phyloP scores from a whole-genome alignment of 2,113 vertebrate genomes.

The Microtus oregoni region DNA sequence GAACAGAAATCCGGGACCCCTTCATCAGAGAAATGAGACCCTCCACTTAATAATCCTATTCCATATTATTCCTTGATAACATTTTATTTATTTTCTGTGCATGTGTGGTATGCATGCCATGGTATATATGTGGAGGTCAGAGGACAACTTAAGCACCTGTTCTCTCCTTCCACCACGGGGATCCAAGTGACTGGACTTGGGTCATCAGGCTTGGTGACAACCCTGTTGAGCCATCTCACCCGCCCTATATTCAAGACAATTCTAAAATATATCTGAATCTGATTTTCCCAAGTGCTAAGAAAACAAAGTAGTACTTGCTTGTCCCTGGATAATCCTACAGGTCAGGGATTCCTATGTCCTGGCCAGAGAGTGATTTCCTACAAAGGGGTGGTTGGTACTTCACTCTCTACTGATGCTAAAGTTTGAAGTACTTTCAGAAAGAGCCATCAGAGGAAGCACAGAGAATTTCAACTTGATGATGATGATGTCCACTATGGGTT shows the following conservation, averaged over 20 bases:
- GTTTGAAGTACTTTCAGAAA: slow-evolving; percentile 31
- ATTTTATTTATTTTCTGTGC: neutral
- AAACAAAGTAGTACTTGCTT: slow-evolving; percentile 13
- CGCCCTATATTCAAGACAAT: neutral
- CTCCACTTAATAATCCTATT: neutral
- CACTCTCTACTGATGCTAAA: neutral
- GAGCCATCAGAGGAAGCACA: neutral
- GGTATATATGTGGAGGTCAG: neutral
- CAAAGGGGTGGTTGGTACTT: neutral
- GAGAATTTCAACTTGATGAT: neutral
- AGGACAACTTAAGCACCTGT: neutral
- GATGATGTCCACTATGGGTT: neutral
- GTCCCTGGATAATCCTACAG: neutral
- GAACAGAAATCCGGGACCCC: neutral
- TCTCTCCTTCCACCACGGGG: neutral
- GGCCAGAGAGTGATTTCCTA: neutral
- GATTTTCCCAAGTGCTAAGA: slow-evolving; percentile 1
- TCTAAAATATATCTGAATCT: neutral
- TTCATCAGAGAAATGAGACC: neutral
- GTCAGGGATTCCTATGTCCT: neutral
- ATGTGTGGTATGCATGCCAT: neutral
- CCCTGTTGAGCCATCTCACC: neutral
- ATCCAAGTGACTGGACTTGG: neutral
- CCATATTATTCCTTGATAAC: neutral
- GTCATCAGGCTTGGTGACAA: neutral